Conservation (phyloP, 1,140 invertebrate species). For the Bombus superbus region DNA sequence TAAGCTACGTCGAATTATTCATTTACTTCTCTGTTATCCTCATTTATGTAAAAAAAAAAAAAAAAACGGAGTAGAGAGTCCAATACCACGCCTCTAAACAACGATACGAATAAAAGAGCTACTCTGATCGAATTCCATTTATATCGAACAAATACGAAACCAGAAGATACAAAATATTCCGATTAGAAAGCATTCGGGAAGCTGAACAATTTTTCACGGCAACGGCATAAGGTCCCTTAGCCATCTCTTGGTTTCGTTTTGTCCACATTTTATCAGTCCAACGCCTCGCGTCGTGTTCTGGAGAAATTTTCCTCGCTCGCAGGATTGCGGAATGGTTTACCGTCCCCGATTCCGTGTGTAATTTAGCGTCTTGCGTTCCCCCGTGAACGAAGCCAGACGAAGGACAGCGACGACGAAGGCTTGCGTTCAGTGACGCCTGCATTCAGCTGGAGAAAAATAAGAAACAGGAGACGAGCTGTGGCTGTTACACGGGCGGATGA, state of each 20-base stretch:
- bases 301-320: not conserved
- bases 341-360: constrained; percentile 26
- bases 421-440: constrained; percentile 3
- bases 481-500: constrained; percentile 64
- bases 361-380: constrained; percentile 41
- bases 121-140: too few species aligned
- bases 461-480: constrained; percentile 34
- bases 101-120: too few species aligned
- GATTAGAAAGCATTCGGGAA: not conserved
- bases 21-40: too few species aligned
- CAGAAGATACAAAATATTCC: not conserved
- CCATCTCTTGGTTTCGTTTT: not conserved
- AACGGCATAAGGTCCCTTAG: not conserved
- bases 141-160: too few species aligned
- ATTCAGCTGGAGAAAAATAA: constrained; percentile 66
- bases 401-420: not conserved
- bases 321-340: constrained; percentile 6
- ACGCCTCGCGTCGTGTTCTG: not conserved
- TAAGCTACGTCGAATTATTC: too few species aligned
- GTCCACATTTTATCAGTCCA: not conserved
- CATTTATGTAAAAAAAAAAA: too few species aligned
- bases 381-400: constrained; percentile 12
- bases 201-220: not conserved
- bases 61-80: too few species aligned
- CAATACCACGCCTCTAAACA: too few species aligned